phyloP scores from a whole-genome alignment of 2,888 invertebrate genomes.

The Epiblema foenella region DNA sequence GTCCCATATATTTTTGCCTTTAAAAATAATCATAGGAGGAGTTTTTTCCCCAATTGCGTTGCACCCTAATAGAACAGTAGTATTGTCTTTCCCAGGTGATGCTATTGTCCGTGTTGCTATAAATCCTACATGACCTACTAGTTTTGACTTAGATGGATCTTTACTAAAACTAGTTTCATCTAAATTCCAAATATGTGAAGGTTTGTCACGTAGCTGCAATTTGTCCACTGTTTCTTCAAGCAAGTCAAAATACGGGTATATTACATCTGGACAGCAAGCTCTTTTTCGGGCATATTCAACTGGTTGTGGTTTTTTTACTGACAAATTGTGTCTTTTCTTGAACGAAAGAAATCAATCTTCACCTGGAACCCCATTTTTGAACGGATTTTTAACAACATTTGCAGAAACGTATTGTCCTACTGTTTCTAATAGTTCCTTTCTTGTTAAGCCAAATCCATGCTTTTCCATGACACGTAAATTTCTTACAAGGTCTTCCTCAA shows the following conservation, averaged over 20 bases:
- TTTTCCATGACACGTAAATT: constrained; percentile 53
- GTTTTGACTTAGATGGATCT: constrained; percentile 49
- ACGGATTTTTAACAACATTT: constrained; percentile 53
- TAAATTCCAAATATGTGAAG: constrained; percentile 47
- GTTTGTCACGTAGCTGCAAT: constrained; percentile 45
- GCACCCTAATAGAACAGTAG: constrained; percentile 49
- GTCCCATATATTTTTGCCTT: constrained; percentile 54
- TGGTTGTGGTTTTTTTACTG: constrained; percentile 60
- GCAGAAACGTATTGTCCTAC: constrained; percentile 52
- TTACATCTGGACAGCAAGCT: constrained; percentile 48
- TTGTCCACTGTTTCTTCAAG: constrained; percentile 46
- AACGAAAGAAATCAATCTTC: constrained; percentile 55
- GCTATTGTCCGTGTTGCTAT: constrained; percentile 48
- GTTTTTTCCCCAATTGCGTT: constrained; percentile 51
- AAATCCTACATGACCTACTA: constrained; percentile 48
- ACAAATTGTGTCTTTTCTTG: constrained; percentile 54
- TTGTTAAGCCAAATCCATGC: constrained; percentile 57
- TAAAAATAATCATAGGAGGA: constrained; percentile 51
- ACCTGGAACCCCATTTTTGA: constrained; percentile 54
- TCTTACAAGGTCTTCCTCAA: constrained; percentile 51
- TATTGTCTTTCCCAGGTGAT: constrained; percentile 51
- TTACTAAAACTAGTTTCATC: constrained; percentile 49
- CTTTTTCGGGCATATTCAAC: constrained; percentile 54
- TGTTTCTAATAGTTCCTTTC: constrained; percentile 54
- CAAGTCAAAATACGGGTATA: constrained; percentile 48